These are phyloP conservation scores for Tachysurus fulvidraco DNA, from an alignment of 2,113 vertebrate species.

Conservation along the genomic window DNA sequence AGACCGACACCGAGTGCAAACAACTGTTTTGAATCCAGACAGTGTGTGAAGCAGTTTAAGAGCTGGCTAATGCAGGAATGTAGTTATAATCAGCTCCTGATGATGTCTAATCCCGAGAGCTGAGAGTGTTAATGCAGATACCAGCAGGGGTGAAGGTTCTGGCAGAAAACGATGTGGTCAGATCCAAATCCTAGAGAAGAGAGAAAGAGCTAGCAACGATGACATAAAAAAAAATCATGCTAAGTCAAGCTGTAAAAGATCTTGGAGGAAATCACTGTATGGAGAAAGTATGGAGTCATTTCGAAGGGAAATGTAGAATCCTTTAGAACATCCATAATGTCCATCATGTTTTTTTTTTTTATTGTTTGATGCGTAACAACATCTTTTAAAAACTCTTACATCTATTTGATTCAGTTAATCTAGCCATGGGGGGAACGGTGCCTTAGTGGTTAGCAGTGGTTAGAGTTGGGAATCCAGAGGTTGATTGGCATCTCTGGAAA, in stretches of 20 bases:
- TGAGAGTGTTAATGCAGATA: background rate
- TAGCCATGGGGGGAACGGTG: too few relatives aligned
- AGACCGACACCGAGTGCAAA: background rate
- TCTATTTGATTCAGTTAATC: background rate
- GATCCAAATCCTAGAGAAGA: background rate
- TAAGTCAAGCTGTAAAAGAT: background rate
- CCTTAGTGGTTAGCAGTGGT: too few relatives aligned
- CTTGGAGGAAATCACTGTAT: background rate
- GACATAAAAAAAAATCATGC: background rate
- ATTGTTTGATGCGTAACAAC: background rate
- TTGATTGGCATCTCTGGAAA: too few relatives aligned
- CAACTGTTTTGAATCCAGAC: background rate
- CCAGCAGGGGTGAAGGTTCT: constrained; percentile 11
- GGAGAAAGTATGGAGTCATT: background rate
- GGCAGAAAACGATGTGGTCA: background rate
- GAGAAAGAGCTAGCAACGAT: background rate
- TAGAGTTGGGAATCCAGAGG: too few relatives aligned
- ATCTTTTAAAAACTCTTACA: background rate
- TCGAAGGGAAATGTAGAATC: background rate
- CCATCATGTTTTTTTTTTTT: background rate
- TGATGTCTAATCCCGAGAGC: background rate
- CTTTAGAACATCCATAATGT: background rate
- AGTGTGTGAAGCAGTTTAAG: background rate
- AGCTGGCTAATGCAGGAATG: background rate
- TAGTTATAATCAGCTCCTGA: background rate